Base-by-base conservation (phyloP, 2,888 invertebrate genomes). In the Helobdella robusta region DNA sequence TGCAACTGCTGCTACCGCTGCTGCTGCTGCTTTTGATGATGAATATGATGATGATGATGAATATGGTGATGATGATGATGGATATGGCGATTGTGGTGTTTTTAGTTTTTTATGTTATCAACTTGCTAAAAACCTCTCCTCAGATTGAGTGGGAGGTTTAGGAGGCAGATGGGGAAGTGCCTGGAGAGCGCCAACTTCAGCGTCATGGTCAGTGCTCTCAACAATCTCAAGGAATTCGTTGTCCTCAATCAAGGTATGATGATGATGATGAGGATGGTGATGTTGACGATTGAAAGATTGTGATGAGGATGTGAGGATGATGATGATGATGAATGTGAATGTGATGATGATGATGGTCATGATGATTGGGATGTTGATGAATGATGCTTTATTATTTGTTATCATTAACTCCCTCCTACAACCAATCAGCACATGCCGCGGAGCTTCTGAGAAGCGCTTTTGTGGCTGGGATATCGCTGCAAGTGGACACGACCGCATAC, bases 171-270 rank as follows among this genome's bases (percentile, higher is more conserved):
- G 32, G n/a, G 25, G 65, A 86, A 88, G 72, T 90, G 91, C 76
- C 82, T 94, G 66, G 86, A 89, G 71, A 87, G 87, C 68, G 83
- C 84, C 52, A 86, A 89, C 75, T 86, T 89, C 0, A 89, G 89
- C 69, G 84, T 93, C 46, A 85, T 89, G 0, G 84, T 85, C 71
- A 85, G 87, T 0, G 86, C 88, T 34, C 82, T 93, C 56, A 89
- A 89, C 70, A 86, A 86, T 76, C 82, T 94, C 59, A 87, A 91
- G 0, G 91, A 91, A 74, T 85, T 92, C 69, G 84, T 88, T 63
- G 83, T 89, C 15, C 86, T 90, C 1, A 77, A 76, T 68, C 76
- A 77, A 73, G 77, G 78, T 78, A 67, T 66, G 65, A 32, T 34
- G 48, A 20, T 58, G 20, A 23, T n/a, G 8, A 25, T 6, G 8